Conservation (phyloP, 2,888 invertebrate genomes). For the Epiblema foenella region DNA sequence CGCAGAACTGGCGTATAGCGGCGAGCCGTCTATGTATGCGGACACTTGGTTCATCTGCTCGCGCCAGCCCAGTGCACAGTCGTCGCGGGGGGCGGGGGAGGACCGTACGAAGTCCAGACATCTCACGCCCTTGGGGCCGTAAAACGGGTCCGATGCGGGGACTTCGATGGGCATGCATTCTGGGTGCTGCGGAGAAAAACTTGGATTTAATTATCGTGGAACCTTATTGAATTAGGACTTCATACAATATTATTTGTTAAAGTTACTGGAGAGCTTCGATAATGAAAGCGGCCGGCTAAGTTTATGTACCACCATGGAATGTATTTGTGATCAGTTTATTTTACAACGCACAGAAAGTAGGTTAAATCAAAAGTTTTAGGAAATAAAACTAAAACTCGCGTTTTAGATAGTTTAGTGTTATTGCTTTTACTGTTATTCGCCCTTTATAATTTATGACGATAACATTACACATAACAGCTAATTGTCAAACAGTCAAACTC, state of each 20-base stretch:
- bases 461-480: neutral
- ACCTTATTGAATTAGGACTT: too few species aligned
- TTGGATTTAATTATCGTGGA: neutral
- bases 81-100: constrained; percentile 91
- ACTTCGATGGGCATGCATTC: constrained; percentile 94
- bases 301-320: neutral
- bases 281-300: neutral
- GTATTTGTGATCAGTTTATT: neutral
- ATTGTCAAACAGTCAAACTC: constrained; percentile 46
- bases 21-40: constrained; percentile 92
- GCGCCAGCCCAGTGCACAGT: constrained; percentile 92
- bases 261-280: neutral
- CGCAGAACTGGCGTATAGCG: constrained; percentile 91
- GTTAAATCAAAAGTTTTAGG: neutral
- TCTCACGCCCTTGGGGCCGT: constrained; percentile 87
- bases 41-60: constrained; percentile 94
- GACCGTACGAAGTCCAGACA: constrained; percentile 94
- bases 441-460: neutral
- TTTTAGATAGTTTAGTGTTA: neutral
- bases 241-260: too few species aligned
- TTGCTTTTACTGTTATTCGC: neutral
- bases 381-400: neutral
- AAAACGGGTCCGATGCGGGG: constrained; percentile 89
- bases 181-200: constrained; percentile 86
- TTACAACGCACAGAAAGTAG: neutral